These are phyloP conservation scores for Melieria picta DNA, from an alignment of 2,888 invertebrate species.

Conservation along the genomic window DNA sequence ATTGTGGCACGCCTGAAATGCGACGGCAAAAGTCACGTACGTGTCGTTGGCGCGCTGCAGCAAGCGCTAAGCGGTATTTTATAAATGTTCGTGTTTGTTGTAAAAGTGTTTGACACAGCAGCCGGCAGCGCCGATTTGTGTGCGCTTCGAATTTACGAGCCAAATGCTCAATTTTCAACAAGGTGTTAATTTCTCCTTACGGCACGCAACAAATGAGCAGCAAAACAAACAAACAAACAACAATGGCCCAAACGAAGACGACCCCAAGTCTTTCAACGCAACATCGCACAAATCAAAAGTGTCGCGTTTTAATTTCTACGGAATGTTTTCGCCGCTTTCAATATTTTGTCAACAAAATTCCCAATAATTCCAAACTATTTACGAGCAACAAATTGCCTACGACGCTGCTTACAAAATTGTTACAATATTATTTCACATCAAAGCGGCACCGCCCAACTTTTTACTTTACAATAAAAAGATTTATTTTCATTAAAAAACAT, in stretches of 20 bases:
- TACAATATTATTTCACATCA: conserved; percentile 4
- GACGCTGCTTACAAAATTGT: conserved; percentile 16
- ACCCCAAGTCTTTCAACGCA: background rate
- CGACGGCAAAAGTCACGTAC: conserved; percentile 48
- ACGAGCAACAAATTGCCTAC: conserved; percentile 33
- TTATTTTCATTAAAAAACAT: no score
- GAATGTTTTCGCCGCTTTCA: background rate
- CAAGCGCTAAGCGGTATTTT: no score
- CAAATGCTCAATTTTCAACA: conserved; percentile 26
- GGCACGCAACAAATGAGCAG: background rate
- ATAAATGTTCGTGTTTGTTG: no score
- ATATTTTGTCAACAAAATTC: conserved; percentile 42
- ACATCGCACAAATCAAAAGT: background rate
- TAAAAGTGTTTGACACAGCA: no score
- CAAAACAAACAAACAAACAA: background rate
- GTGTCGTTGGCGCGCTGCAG: background rate
- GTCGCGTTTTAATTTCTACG: background rate
- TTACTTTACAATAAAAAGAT: background rate
- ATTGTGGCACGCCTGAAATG: conserved; percentile 45
- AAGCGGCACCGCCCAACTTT: conserved; percentile 24
- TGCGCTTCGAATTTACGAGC: conserved; percentile 30
- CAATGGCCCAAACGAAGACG: background rate
- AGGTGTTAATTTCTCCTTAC: conserved; percentile 34
- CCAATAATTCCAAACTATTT: conserved; percentile 36
- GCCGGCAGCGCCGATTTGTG: conserved; percentile 6